Percentiles rank a stretch among this genome's conserved stretches.
phyloP scores from a whole-genome alignment of 1,140 invertebrate genomes.

The Drosophila biarmipes region DNA sequence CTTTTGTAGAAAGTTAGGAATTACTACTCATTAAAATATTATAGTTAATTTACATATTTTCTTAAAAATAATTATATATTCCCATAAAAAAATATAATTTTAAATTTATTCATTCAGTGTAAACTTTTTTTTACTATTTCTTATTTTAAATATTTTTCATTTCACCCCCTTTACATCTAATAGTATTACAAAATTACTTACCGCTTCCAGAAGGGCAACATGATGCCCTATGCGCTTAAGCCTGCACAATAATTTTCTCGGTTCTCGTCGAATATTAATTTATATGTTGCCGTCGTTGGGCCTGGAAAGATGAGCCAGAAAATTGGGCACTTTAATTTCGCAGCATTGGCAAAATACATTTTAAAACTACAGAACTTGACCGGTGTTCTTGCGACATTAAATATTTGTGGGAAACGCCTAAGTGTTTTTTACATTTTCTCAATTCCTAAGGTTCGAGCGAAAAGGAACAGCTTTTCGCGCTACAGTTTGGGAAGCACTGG shows the following conservation, averaged over 20 bases:
- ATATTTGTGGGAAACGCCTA: constrained; percentile 18
- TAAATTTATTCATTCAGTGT: no score
- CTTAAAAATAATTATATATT: no score
- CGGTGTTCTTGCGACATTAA: constrained; percentile 1
- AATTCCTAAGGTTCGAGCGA: neutral
- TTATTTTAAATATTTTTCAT: neutral
- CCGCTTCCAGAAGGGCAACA: constrained; percentile 84
- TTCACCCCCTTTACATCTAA: no score
- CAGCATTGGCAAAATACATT: constrained; percentile 17
- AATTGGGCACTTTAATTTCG: constrained; percentile 63
- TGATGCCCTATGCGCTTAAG: constrained; percentile 72
- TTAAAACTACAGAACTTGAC: neutral
- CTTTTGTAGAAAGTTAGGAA: no score
- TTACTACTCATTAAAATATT: no score
- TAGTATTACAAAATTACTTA: constrained; percentile 39
- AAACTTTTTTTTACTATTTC: neutral
- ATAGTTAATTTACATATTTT: no score
- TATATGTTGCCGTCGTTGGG: constrained; percentile 72
- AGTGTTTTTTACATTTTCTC: neutral
- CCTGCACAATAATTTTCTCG: constrained; percentile 63
- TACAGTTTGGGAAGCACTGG: constrained; percentile 62
- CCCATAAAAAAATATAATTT: no score
- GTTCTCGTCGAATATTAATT: constrained; percentile 64
- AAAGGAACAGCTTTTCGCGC: constrained; percentile 8
- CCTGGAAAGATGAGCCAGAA: constrained; percentile 66